Base-by-base conservation (phyloP, 2,797 vertebrate genomes). In the Leuciscus waleckii region DNA sequence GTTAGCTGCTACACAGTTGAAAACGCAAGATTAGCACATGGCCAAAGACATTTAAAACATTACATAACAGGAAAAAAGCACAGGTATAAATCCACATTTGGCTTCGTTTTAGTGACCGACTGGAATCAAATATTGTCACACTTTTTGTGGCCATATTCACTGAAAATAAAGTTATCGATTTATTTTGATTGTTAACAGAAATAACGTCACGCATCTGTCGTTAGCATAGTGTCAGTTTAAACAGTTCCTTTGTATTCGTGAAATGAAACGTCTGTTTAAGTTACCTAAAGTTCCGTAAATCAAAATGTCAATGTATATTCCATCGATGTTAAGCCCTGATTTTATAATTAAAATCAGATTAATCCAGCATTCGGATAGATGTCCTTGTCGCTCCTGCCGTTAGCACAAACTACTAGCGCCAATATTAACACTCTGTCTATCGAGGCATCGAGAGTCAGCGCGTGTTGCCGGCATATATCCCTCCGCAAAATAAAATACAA, bases 401-500 rank as follows among this genome's bases (percentile, higher is more conserved):
- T 76, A 49, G 14, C 46, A 68, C 49, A 80, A 35, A 26, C 61
- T 49, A 32, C 43, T 54, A 49, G 7, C 10, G 23, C 43, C 23
- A 61, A 43, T n/a, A 41, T 61, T 54, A 58, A 10, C 51, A 17
- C 51, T 4, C 5, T 29, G 14, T 76, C 1, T 32, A 37, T 58
- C 51, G 3, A 58, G 51, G 43, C 46, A 46, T 43, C 41, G 46
- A 58, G 13, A 19, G 23, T 51, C 35, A 43, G 37, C 56, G 76
- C 56, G n/a, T 78, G 56, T 26, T 78, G 58, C 56, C 37, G 8
- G 37, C 9, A 79, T 26, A 65, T 56, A 90, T 89, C 70, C 81
- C 29, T 90, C 82, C 91, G 88, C 91, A 54, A 51, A 58, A n/a
- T 58, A 58, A 70, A 84, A 43, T 29, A 1, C n/a, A 17, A 29